Evolutionary conservation across 2,888 invertebrate genomes (phyloP).

Genomic region (Nasonia oneida): DNA sequence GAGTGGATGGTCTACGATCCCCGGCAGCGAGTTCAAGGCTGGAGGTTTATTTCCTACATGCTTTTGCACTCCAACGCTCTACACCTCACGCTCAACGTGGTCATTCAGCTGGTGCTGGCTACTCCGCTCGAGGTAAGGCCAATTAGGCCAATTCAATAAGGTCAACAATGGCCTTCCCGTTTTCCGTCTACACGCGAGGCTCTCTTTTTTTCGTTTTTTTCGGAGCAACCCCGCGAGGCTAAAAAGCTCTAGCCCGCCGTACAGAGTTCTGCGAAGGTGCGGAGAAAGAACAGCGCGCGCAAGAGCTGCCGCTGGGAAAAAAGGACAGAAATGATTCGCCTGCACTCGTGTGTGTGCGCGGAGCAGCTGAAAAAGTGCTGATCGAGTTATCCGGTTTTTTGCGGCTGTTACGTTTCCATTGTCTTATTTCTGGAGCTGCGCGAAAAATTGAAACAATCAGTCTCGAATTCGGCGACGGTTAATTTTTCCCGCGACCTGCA

Average conservation of each 20-base stretch:
- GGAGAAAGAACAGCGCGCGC: neutral
- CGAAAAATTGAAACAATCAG: neutral
- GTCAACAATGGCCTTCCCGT: constrained; percentile 45
- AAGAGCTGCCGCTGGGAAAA: neutral
- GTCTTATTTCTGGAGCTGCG: neutral
- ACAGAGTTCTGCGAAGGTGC: neutral
- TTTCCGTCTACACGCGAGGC: neutral
- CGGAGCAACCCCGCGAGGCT: neutral
- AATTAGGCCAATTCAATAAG: constrained; percentile 64
- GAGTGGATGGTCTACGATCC: constrained; percentile 83
- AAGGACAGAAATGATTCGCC: constrained; percentile 23
- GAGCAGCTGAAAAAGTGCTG: neutral
- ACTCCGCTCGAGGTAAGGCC: constrained; percentile 76
- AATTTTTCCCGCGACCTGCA: neutral
- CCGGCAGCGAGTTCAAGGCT: constrained; percentile 84
- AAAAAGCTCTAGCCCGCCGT: constrained; percentile 7
- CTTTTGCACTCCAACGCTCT: constrained; percentile 88
- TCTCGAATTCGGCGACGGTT: neutral
- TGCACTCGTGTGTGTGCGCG: neutral
- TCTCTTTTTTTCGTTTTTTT: neutral
- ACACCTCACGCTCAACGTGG: constrained; percentile 89
- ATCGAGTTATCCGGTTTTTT: neutral
- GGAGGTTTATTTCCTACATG: constrained; percentile 91
- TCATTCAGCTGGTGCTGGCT: constrained; percentile 83
- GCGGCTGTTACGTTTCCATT: neutral